A percentile compares a stretch with the other conserved stretches of the same genome.
Evolutionary conservation across 2,888 invertebrate species (phyloP).

Genomic region (Tipula helvola): DNA sequence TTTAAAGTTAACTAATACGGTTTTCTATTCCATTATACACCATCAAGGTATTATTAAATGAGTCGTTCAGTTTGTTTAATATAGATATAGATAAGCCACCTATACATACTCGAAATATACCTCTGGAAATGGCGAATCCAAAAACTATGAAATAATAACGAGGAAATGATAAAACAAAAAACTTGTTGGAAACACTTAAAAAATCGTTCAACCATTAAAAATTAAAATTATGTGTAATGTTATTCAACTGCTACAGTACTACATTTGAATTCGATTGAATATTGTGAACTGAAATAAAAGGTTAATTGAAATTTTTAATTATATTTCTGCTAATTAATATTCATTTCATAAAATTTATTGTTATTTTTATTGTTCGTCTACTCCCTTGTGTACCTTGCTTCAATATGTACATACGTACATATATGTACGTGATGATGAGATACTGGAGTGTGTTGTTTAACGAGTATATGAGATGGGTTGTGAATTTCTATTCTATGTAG

Average conservation of each 20-base stretch:
- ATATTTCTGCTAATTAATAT: not conserved
- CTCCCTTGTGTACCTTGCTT: too few species aligned
- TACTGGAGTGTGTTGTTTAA: not conserved
- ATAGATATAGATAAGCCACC: not conserved
- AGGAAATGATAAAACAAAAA: not conserved
- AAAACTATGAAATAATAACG: not conserved
- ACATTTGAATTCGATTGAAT: not conserved
- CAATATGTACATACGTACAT: not conserved
- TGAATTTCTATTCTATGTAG: not conserved
- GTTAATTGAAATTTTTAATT: not conserved
- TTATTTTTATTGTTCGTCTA: not conserved
- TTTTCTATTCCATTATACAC: not conserved
- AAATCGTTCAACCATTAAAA: not conserved
- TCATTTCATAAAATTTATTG: not conserved
- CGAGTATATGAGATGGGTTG: not conserved
- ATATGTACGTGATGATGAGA: not conserved
- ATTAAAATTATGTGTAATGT: not conserved
- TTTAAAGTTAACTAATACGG: not conserved
- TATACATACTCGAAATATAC: not conserved
- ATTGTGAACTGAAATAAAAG: not conserved
- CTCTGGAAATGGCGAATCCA: not conserved
- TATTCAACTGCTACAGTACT: not conserved
- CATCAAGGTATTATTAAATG: not conserved
- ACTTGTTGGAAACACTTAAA: not conserved
- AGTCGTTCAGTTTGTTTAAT: not conserved